Base-by-base conservation (phyloP, 2,888 invertebrate species). In the Salpingus planirostris region DNA sequence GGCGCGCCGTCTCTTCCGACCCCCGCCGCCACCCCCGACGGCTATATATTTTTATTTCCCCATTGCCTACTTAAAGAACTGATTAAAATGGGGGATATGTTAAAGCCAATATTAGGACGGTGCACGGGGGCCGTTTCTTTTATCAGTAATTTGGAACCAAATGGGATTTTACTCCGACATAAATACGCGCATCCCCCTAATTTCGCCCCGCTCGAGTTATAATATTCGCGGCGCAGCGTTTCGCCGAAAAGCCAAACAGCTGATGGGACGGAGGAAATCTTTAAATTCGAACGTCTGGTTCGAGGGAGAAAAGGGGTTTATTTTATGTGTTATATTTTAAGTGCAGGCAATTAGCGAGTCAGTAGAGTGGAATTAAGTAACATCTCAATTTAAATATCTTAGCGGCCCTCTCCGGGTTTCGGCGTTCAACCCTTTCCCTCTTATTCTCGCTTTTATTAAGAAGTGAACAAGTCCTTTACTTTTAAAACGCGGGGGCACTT, bases 1-100 rank as follows among this genome's bases (percentile, higher is more conserved):
- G 11, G 13, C 7, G 38, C 27, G 13, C 18, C 34, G 21, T 15
- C 28, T n/a, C n/a, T 29, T 13, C 25, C 12, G 29, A 38, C 47
- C 49, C 47, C 51, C 31, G 27, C 26, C 36, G 28, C 41, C 47
- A 49, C 47, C 51, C 52, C 46, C 50, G 42, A 18, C 47, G 50
- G 60, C 57, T 55, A 60, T 61, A 61, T 64, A 64, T 64, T 63
- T 62, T 62, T 63, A 64, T 64, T 64, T 64, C 64, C 63, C 64
- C 52, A 55, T 62, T 60, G 64, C 59, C 62, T 62, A 64, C 62
- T 64, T 63, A 62, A 62, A 57, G 55, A 62, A 57, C 64, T 64
- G 63, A 64, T 64, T 64, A 64, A 64, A 62, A 61, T 54, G 47
- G 58, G 61, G 60, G 58, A 57, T 58, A 58, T 54, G 59, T 60